A percentile compares a stretch with the other conserved stretches of the same genome.
Evolutionary conservation across 2,113 vertebrate genomes (phyloP).

Genomic region (Chauna torquata): DNA sequence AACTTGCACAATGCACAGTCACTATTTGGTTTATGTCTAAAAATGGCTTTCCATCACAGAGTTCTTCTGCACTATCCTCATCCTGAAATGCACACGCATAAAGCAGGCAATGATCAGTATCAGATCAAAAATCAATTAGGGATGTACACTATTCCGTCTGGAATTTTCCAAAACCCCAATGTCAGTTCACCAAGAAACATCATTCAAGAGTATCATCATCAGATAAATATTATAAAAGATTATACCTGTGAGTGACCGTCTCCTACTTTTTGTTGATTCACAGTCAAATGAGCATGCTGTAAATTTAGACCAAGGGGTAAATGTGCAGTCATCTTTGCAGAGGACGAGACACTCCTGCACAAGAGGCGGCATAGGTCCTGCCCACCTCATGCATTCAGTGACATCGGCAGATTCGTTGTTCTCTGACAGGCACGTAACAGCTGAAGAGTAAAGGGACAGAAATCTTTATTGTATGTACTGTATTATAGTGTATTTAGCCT

Average conservation of each 20-base stretch:
- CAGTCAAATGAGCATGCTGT: conserved; percentile 84
- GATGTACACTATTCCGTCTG: neutral
- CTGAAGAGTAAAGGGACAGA: conserved; percentile 70
- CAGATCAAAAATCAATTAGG: neutral
- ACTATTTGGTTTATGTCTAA: neutral
- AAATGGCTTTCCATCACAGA: neutral
- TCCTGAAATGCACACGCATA: neutral
- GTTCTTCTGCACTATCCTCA: neutral
- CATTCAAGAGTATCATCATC: neutral
- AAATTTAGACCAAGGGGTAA: conserved; percentile 93
- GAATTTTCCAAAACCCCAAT: neutral
- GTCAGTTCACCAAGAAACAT: neutral
- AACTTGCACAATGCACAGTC: neutral
- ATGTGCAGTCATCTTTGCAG: conserved; percentile 91
- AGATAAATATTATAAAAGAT: neutral
- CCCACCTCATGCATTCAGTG: conserved; percentile 83
- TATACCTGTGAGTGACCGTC: conserved; percentile 87
- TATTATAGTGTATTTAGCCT: neutral
- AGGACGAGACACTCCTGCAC: conserved; percentile 83
- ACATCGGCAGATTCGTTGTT: conserved; percentile 73
- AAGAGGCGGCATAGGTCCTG: conserved; percentile 79
- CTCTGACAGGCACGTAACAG: conserved; percentile 82
- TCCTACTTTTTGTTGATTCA: conserved; percentile 77
- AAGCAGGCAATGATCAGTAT: neutral
- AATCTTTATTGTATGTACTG: neutral